A percentile compares a stretch with the other conserved stretches of the same genome.
Evolutionary conservation across 2,888 invertebrate species (phyloP).

Genomic region (Hemistola chrysoprasaria): DNA sequence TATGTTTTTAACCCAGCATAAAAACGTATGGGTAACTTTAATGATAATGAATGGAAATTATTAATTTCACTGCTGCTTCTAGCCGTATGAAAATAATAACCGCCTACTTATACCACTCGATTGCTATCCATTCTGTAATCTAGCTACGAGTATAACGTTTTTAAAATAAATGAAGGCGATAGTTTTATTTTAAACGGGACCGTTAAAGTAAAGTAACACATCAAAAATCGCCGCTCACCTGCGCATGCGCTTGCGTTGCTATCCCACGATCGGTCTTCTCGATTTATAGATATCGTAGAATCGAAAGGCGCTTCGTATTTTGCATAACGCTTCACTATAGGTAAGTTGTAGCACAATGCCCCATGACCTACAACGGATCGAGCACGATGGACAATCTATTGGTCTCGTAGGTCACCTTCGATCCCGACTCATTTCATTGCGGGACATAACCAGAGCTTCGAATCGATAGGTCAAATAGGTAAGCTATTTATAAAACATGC

Average conservation of each 20-base stretch:
- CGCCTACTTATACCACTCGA: constrained; percentile 8
- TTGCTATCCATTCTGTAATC: constrained; percentile 27
- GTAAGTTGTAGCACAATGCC: constrained; percentile 64
- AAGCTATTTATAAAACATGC: background rate
- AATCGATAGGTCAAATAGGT: background rate
- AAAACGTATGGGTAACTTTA: constrained; percentile 1
- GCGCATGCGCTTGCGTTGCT: constrained; percentile 35
- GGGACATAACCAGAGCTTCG: constrained; percentile 11
- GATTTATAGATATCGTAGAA: constrained; percentile 73
- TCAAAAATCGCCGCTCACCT: constrained; percentile 70
- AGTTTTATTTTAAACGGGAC: constrained; percentile 48
- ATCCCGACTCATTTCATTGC: constrained; percentile 23
- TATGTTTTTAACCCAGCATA: background rate
- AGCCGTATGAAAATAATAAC: constrained; percentile 16
- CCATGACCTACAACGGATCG: constrained; percentile 55
- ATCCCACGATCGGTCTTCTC: constrained; percentile 74
- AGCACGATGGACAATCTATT: constrained; percentile 39
- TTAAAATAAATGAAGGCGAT: constrained; percentile 19
- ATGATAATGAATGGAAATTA: too few relatives aligned
- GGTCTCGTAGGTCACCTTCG: constrained; percentile 34
- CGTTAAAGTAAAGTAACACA: constrained; percentile 61
- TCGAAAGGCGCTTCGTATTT: constrained; percentile 76
- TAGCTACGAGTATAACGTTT: constrained; percentile 31
- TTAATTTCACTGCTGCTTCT: constrained; percentile 1
- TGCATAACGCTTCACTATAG: constrained; percentile 69